These are phyloP conservation scores for Sebastes trivittatus DNA, from an alignment of 2,797 vertebrate species.

Conservation along the genomic window DNA sequence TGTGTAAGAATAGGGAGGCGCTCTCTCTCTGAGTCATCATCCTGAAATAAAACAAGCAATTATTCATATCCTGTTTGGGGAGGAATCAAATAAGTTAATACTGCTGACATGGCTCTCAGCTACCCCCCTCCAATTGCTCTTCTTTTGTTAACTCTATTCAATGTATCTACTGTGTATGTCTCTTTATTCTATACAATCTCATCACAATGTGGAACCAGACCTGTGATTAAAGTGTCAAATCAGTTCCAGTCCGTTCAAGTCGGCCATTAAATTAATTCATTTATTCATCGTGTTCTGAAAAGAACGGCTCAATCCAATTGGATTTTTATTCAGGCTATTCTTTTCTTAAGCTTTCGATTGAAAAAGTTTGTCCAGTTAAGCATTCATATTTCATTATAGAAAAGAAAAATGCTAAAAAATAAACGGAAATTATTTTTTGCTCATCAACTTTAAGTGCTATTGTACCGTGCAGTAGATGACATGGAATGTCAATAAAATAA, in stretches of 20 bases:
- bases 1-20: constrained; percentile 60
- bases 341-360: background rate
- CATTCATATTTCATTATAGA: background rate
- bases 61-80: constrained; percentile 66
- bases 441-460: background rate
- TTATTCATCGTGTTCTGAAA: constrained; percentile 5
- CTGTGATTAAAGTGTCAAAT: constrained; percentile 12
- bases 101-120: constrained; percentile 41
- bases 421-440: background rate
- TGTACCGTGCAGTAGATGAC: background rate
- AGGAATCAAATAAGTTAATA: constrained; percentile 50
- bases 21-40: constrained; percentile 69
- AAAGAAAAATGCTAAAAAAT: background rate
- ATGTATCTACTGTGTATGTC: background rate
- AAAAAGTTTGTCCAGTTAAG: background rate
- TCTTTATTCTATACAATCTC: background rate
- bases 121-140: background rate
- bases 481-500: background rate
- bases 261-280: background rate
- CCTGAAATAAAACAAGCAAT: constrained; percentile 70
- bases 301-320: background rate
- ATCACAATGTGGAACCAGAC: background rate
- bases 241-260: constrained; percentile 1
- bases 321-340: background rate
- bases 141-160: background rate